Conservation (phyloP, 2,888 invertebrate genomes). For the Patella pellucida region DNA sequence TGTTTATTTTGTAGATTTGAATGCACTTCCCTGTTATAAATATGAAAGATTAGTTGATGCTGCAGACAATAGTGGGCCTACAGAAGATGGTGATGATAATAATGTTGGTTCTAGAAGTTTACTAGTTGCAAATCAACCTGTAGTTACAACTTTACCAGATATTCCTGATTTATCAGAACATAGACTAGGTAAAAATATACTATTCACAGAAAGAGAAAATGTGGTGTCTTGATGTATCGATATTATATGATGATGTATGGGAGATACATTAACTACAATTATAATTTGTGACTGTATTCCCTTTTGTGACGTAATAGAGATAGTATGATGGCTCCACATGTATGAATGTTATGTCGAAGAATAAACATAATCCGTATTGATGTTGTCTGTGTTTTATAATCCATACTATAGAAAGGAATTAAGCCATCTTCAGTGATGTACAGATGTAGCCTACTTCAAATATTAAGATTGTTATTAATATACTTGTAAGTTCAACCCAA, state of each 20-base stretch:
- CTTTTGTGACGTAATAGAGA: too few species aligned
- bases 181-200: slow-evolving; percentile 40
- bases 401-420: too few species aligned
- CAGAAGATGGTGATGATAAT: slow-evolving; percentile 15
- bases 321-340: too few species aligned
- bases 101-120: too few species aligned
- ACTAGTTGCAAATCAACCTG: slow-evolving; percentile 24
- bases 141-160: slow-evolving; percentile 44
- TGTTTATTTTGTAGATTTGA: slow-evolving; percentile 41
- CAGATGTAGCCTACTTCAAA: background rate
- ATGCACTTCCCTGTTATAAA: slow-evolving; percentile 54
- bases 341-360: too few species aligned
- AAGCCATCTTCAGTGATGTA: background rate
- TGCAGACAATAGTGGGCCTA: slow-evolving; percentile 10
- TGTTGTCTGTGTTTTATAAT: too few species aligned
- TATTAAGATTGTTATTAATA: background rate
- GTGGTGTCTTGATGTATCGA: too few species aligned
- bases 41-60: slow-evolving; percentile 40
- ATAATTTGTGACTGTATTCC: too few species aligned
- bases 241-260: too few species aligned
- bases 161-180: slow-evolving; percentile 45
- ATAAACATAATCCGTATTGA: too few species aligned
- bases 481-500: too few species aligned
- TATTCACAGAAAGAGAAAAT: background rate
- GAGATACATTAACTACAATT: too few species aligned